Percentiles rank a stretch among this genome's conserved stretches.
Conservation (phyloP, 2,113 vertebrate genomes). For the Macroglossus sobrinus region DNA sequence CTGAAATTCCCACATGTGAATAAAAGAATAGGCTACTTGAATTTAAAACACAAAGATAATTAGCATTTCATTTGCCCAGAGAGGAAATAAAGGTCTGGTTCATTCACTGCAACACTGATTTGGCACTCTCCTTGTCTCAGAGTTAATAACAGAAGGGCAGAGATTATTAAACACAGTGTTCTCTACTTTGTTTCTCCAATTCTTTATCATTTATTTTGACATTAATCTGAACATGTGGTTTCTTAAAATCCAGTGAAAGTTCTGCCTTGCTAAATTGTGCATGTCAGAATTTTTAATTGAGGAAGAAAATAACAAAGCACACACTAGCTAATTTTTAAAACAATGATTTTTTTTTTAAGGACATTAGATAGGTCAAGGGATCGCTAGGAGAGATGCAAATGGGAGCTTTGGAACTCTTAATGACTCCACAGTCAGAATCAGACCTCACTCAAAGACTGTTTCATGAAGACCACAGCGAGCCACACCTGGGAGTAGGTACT, state of each 20-base stretch:
- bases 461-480: fast-evolving
- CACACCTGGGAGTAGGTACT: fast-evolving
- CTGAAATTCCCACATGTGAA: constrained; percentile 45
- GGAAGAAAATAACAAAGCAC: neutral
- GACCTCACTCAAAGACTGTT: neutral
- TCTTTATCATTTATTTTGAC: constrained; percentile 15
- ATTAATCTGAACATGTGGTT: constrained; percentile 6
- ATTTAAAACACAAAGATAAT: constrained; percentile 63
- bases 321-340: neutral
- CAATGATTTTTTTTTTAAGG: neutral
- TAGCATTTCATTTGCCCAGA: constrained; percentile 66
- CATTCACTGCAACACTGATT: constrained; percentile 65
- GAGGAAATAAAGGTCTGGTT: constrained; percentile 73
- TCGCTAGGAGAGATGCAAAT: neutral
- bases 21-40: constrained; percentile 61
- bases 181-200: constrained; percentile 7
- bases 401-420: neutral
- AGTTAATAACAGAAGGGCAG: constrained; percentile 57
- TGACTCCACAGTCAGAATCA: neutral
- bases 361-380: neutral
- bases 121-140: constrained; percentile 49
- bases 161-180: constrained; percentile 69
- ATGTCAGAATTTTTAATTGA: neutral
- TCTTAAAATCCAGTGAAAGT: neutral
- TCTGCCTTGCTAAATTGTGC: neutral